Evolutionary conservation across 2,888 invertebrate species (phyloP).

Genomic region (Neocrepidodera transversa): DNA sequence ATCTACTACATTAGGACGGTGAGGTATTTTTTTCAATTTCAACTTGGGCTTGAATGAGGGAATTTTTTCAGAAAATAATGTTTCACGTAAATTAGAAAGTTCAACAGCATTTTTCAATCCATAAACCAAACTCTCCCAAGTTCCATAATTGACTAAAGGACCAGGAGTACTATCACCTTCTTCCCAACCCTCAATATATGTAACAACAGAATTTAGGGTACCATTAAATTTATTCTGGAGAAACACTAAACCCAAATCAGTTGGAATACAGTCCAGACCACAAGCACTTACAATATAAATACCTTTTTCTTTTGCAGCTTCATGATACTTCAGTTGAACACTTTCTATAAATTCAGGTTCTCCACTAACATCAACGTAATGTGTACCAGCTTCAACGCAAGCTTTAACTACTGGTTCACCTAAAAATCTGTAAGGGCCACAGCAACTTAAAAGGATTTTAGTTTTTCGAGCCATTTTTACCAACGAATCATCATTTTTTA

Average conservation of each 20-base stretch:
- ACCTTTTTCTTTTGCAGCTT: conserved; percentile 74
- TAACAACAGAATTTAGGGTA: conserved; percentile 79
- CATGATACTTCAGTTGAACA: conserved; percentile 77
- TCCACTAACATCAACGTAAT: conserved; percentile 93
- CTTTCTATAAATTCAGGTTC: conserved; percentile 73
- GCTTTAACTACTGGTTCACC: conserved; percentile 92
- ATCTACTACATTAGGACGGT: conserved; percentile 39
- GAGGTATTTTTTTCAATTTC: conserved; percentile 41
- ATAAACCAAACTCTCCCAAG: conserved; percentile 88
- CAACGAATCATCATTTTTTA: conserved; percentile 76
- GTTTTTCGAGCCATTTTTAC: conserved; percentile 81
- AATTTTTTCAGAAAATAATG: conserved; percentile 67
- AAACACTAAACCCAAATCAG: conserved; percentile 85
- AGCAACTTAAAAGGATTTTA: conserved; percentile 86
- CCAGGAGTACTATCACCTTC: conserved; percentile 56
- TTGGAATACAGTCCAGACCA: conserved; percentile 92
- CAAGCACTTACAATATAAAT: conserved; percentile 89
- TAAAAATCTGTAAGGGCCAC: conserved; percentile 85
- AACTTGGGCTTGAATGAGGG: conserved; percentile 69
- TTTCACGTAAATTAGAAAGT: conserved; percentile 69
- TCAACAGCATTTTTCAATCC: conserved; percentile 73
- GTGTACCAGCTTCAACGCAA: conserved; percentile 76
- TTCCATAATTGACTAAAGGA: conserved; percentile 77
- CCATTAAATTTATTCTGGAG: conserved; percentile 80
- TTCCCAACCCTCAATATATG: conserved; percentile 65